Evolutionary conservation across 1,140 invertebrate genomes (phyloP).

Genomic region (Cyphomyrmex costatus): DNA sequence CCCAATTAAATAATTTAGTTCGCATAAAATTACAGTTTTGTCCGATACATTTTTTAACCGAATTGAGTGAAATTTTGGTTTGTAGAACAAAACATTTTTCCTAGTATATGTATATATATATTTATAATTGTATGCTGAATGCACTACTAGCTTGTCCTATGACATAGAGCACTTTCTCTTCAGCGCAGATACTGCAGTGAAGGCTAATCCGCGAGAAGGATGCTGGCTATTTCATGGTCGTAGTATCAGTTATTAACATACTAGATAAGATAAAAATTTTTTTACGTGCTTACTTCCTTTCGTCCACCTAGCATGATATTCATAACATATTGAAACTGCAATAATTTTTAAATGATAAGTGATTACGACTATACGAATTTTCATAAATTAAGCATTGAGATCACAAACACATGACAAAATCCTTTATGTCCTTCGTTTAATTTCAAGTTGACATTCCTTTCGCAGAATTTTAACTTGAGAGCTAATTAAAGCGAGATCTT

Average conservation of each 20-base stretch:
- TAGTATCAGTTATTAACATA: slow-evolving; percentile 31
- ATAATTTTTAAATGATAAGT: not conserved
- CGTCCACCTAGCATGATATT: not conserved
- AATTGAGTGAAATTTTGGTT: too few species aligned
- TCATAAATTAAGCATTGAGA: not conserved
- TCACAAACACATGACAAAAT: not conserved
- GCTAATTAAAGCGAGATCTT: not conserved
- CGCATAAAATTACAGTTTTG: too few species aligned
- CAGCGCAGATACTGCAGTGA: slow-evolving; percentile 16
- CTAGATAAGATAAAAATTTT: not conserved
- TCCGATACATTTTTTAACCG: too few species aligned
- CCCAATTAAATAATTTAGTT: too few species aligned
- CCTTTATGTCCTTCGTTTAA: not conserved
- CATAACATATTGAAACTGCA: not conserved
- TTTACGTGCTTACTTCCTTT: not conserved
- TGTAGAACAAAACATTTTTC: too few species aligned
- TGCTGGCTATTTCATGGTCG: slow-evolving; percentile 42
- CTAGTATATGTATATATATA: too few species aligned
- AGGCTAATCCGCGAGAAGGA: slow-evolving; percentile 30
- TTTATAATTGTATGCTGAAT: slow-evolving; percentile 6
- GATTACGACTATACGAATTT: not conserved
- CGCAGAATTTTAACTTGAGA: not conserved
- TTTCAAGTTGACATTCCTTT: not conserved
- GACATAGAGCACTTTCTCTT: slow-evolving; percentile 45
- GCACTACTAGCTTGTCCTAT: slow-evolving; percentile 7